A percentile compares a stretch with the other conserved stretches of the same genome.
These are phyloP conservation scores for Rhamnusium bicolor DNA, from an alignment of 2,888 invertebrate genomes.

Conservation along the genomic window DNA sequence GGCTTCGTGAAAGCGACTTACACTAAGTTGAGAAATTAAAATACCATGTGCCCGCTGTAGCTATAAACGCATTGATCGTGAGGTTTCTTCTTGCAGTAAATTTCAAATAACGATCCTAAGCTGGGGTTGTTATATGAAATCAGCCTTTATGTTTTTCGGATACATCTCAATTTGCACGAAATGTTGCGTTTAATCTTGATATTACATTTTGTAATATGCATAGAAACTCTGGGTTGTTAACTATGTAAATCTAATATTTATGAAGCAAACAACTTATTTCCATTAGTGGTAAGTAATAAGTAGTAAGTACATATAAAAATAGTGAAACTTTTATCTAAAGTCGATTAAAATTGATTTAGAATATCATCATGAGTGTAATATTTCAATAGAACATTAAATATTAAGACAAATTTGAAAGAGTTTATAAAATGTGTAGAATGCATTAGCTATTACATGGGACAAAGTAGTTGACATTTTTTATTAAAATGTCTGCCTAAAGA, in stretches of 20 bases:
- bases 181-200: neutral
- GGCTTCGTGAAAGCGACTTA: neutral
- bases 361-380: too few relatives aligned
- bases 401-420: too few relatives aligned
- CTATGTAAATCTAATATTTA: neutral
- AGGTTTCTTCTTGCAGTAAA: neutral
- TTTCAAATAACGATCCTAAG: neutral
- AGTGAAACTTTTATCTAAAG: too few relatives aligned
- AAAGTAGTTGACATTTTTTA: too few relatives aligned
- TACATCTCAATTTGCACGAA: neutral
- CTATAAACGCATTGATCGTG: neutral
- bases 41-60: constrained; percentile 1
- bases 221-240: neutral
- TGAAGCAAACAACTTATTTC: neutral
- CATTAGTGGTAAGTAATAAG: neutral
- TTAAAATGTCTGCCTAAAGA: too few relatives aligned
- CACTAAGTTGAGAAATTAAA: constrained; percentile 9
- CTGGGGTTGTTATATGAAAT: neutral
- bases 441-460: too few relatives aligned
- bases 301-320: too few relatives aligned
- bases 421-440: too few relatives aligned
- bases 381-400: too few relatives aligned
- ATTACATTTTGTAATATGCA: neutral
- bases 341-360: too few relatives aligned
- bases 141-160: neutral